Base-by-base conservation (phyloP, 2,113 vertebrate species). In the Charadrius vociferus region DNA sequence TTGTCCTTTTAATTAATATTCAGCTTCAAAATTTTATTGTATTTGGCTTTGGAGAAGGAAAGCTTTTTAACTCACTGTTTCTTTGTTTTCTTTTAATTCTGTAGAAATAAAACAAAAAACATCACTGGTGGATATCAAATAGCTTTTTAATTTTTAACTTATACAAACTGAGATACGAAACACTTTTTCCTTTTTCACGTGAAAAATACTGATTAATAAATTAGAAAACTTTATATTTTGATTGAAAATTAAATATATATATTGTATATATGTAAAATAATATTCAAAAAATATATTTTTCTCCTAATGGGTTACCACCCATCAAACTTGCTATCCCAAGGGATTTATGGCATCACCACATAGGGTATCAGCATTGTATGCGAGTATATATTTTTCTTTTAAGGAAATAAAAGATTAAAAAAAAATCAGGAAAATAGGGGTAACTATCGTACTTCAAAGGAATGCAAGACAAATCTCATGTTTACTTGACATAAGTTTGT, bases 191-290 rank as follows among this genome's bases (percentile, higher is more conserved):
- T 94, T 95, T 96, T 97, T 80, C 34, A 79, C n/a, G 6, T 66
- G 36, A 55, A 93, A 65, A 72, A 27, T 90, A 65, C 18, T 81
- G 49, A 75, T 88, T 19, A 83, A 87, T 95, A 89, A 80, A 75
- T 91, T 82, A 87, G 36, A 53, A 59, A 93, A 49, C 12, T 55
- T 85, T 95, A 61, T 96, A 43, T 95, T 86, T 95, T 96, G 88
- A 94, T 74, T 95, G 90, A 97, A 95, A 95, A 78, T 74, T 70
- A 94, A 68, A 91, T 89, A 91, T 96, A 95, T 94, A 74, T 94
- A 84, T 58, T 97, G 86, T 92, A 86, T 93, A 95, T 94, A 96
- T 96, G 94, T 97, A 97, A 95, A 87, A 94, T 96, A 92, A 91
- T 89, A 93, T 81, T 94, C 12, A 88, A 96, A 93, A 93, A 93